Evolutionary conservation across 2,797 vertebrate genomes (phyloP), one percentile per base, ranked within the genome.

Genomic region (Bryconaethiops microstoma): DNA sequence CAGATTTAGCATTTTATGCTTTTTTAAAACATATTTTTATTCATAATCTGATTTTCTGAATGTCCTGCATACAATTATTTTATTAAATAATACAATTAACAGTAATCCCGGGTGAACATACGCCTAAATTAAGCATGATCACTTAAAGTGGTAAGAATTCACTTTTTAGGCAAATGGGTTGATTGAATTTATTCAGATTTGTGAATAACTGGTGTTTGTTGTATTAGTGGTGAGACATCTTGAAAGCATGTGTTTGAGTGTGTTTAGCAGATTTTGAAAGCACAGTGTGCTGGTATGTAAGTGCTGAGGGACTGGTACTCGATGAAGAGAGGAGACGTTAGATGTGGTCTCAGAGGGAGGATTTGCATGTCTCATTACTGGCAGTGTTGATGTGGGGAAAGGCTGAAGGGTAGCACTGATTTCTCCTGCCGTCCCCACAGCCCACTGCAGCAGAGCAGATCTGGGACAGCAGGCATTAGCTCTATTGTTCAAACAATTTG

Each of bases 401-500:
- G 12, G 35, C 35, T 74, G 87, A 88, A 23, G 60, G 50, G 60
- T 74, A 84, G 78, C 35, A 81, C 88, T 57, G 84, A 84, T 86
- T 29, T 55, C 45, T 60, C 68, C 63, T 63, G 14, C 25, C 59
- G 40, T 80, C 81, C 69, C 29, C 21, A 17, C 52, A 2, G 62
- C 83, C 83, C 88, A 85, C 90, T 25, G 78, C 4, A 81, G 88
- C 84, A 74, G 70, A 76, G 85, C 75, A 81, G 71, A 81, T 86
- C 76, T 83, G 89, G 80, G 74, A 59, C 88, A 78, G 72, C 82
- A 80, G 86, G 84, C 76, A 65, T 87, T 81, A 52, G 9, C 21
- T 23, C 85, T 71, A 90, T 89, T 91, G 90, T 90, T 88, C 81
- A 86, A 86, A 83, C 90, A 87, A 88, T 89, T 88, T 86, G 81